Evolutionary conservation across 2,113 vertebrate genomes (phyloP).

Genomic region (Chinchilla lanigera): DNA sequence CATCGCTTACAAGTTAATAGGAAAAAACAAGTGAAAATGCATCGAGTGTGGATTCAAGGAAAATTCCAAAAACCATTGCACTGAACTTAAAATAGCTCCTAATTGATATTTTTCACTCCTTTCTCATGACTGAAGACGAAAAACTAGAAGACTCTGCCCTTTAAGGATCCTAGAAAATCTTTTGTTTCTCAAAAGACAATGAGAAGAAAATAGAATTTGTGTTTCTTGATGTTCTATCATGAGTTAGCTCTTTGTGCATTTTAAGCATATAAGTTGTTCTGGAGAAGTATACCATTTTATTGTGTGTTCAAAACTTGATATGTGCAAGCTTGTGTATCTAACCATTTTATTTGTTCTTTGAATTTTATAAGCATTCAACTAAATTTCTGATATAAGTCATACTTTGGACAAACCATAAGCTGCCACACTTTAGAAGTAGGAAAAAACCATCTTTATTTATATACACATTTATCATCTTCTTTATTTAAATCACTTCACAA

Average conservation of each 20-base stretch:
- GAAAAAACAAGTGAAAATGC: constrained; percentile 94
- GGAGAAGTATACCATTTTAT: background rate
- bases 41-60: constrained; percentile 95
- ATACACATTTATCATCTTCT: constrained; percentile 4
- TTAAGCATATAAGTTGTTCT: constrained; percentile 27
- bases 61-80: constrained; percentile 91
- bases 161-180: constrained; percentile 37
- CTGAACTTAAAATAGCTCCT: constrained; percentile 62
- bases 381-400: constrained; percentile 70
- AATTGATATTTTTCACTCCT: constrained; percentile 53
- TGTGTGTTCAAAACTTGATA: constrained; percentile 59
- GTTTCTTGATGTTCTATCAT: background rate
- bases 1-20: constrained; percentile 95
- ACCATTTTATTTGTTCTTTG: constrained; percentile 60
- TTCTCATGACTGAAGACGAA: constrained; percentile 52
- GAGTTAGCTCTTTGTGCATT: background rate
- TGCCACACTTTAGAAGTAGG: constrained; percentile 26
- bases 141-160: constrained; percentile 47
- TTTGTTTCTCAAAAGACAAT: constrained; percentile 49
- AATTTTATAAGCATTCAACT: constrained; percentile 62
- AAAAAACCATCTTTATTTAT: constrained; percentile 5
- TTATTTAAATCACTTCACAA: constrained; percentile 27
- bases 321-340: constrained; percentile 45
- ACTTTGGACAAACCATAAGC: constrained; percentile 38
- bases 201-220: constrained; percentile 40